A percentile compares a stretch with the other conserved stretches of the same genome.
Evolutionary conservation across 2,888 invertebrate species (phyloP).

Genomic region (Drosophila mimica): DNA sequence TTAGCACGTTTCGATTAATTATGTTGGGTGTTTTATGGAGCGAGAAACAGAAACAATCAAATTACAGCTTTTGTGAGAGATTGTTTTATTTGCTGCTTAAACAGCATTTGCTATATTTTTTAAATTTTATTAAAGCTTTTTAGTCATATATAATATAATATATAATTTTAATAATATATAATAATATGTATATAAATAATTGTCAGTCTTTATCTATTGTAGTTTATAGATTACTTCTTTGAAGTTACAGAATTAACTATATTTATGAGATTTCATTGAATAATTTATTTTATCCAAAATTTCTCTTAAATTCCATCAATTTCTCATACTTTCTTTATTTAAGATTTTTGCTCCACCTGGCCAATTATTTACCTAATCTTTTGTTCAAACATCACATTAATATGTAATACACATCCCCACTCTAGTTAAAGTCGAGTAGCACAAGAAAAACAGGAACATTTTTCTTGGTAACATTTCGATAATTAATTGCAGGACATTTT

Average conservation of each 20-base stretch:
- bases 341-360: neutral
- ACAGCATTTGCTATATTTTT: neutral
- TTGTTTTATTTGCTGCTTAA: neutral
- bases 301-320: neutral
- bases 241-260: neutral
- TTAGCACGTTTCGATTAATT: neutral
- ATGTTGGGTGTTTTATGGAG: neutral
- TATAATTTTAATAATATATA: too few relatives aligned
- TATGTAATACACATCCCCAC: slow-evolving; percentile 21
- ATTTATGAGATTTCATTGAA: neutral
- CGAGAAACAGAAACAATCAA: neutral
- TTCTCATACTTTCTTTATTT: neutral
- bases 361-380: slow-evolving; percentile 28
- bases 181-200: too few relatives aligned
- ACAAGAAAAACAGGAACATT: slow-evolving; percentile 5
- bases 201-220: neutral
- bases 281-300: neutral
- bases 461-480: slow-evolving; percentile 33
- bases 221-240: neutral
- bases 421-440: neutral
- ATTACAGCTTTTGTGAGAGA: neutral
- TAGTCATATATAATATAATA: too few relatives aligned
- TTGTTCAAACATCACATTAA: slow-evolving; percentile 22
- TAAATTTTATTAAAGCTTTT: neutral
- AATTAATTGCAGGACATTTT: slow-evolving; percentile 74